Evolutionary conservation across 2,888 invertebrate genomes (phyloP).

Genomic region (Oithona nana): DNA sequence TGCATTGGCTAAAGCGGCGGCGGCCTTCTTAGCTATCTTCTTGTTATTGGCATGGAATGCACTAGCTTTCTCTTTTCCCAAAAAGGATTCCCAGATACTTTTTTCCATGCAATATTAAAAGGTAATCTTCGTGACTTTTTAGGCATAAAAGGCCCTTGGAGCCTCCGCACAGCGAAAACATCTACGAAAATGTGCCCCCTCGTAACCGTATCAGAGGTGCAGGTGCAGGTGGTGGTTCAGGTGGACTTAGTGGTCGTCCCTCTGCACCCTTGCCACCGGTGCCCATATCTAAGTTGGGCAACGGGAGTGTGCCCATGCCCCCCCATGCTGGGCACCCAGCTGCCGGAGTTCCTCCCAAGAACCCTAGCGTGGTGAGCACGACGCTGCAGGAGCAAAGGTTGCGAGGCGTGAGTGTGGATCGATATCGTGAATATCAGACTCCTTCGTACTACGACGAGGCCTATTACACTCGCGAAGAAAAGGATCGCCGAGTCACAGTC

Average conservation of each 20-base stretch:
- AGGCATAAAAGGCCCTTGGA: not conserved
- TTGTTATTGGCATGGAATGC: too few relatives aligned
- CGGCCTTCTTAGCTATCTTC: too few relatives aligned
- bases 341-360: not conserved
- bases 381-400: not conserved
- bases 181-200: not conserved
- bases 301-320: not conserved
- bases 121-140: too few relatives aligned
- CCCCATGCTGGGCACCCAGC: too few relatives aligned
- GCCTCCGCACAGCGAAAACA: not conserved
- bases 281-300: not conserved
- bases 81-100: too few relatives aligned
- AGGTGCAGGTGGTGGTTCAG: too few relatives aligned
- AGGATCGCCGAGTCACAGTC: constrained; percentile 9
- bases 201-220: too few relatives aligned
- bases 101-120: too few relatives aligned
- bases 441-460: constrained; percentile 16
- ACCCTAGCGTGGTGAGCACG: not conserved
- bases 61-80: too few relatives aligned
- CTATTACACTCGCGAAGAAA: constrained; percentile 12
- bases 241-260: not conserved
- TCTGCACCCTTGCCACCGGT: not conserved
- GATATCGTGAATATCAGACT: constrained; percentile 14
- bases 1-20: too few relatives aligned
- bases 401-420: constrained; percentile 13